Base-by-base conservation (phyloP, 2,888 invertebrate genomes). In the Noctua comes region DNA sequence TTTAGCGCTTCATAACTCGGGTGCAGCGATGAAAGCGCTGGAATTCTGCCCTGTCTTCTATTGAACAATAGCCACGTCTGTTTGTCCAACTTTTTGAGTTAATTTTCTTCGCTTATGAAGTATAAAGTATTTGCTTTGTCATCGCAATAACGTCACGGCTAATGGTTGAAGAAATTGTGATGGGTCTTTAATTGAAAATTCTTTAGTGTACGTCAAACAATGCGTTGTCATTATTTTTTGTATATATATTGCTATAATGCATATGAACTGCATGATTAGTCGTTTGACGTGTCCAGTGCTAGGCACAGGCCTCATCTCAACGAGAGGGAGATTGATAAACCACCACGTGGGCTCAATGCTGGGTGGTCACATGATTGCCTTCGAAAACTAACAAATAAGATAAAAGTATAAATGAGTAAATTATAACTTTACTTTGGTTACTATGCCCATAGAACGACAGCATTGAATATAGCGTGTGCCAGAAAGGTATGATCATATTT, bases 1-100 rank as follows among this genome's bases (percentile, higher is more conserved):
- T 90, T 90, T 89, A 81, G 88, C 84, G 90, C 90, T 91, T 93
- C 92, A 94, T 93, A 93, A 92, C 92, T 91, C 82, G 88, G 84
- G 84, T 86, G 68, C 69, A 85, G 80, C 80, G 89, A 91, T 90
- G 92, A 93, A 93, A 92, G 92, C 92, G 82, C 86, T 90, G 90
- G 91, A 92, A 93, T 93, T 92, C 68, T 51, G 69, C 69, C 89
- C 88, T 85, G 87, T 88, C 88, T 90, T 90, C 88, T 91, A 92
- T 90, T 91, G 92, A 89, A 93, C 93, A 93, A 93, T 92, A 89
- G 89, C 84, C 86, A 87, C 90, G 88, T 88, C 84, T 90, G 88
- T 91, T 92, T 89, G 86, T 85, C 85, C 89, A 92, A 91, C 89
- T 91, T 91, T 91, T 83, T 86, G 88, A 87, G 87, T 90, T 89